Percentiles rank a stretch among this genome's conserved stretches.
Conservation (phyloP, 2,113 vertebrate species). For the Epinephelus cyanopodus region DNA sequence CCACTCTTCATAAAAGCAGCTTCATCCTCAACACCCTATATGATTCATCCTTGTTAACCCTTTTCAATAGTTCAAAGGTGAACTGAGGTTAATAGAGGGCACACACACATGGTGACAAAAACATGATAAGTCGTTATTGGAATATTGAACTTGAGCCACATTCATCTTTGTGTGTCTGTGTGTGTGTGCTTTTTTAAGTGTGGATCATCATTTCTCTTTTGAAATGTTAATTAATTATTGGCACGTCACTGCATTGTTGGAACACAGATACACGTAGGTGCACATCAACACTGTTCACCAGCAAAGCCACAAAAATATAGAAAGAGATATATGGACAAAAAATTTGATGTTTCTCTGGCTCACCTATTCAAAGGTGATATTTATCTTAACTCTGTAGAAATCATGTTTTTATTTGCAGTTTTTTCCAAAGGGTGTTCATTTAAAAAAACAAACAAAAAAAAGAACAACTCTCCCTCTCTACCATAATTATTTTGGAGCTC, state of each 20-base stretch:
- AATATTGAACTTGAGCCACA: slow-evolving; percentile 29
- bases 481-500: background rate
- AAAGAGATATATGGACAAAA: background rate
- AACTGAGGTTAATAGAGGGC: slow-evolving; percentile 58
- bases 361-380: background rate
- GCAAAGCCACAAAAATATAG: background rate
- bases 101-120: slow-evolving; percentile 30
- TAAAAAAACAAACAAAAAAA: background rate
- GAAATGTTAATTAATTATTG: slow-evolving; percentile 29
- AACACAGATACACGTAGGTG: background rate
- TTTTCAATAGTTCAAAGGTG: slow-evolving; percentile 45
- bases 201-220: slow-evolving; percentile 28
- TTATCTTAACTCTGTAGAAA: background rate
- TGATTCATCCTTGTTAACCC: slow-evolving; percentile 58
- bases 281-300: background rate
- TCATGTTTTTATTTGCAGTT: background rate
- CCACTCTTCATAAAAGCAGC: slow-evolving; percentile 5
- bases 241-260: background rate
- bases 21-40: background rate
- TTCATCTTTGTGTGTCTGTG: slow-evolving; percentile 30
- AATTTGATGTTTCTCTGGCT: background rate
- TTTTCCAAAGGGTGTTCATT: background rate
- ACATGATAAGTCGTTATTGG: slow-evolving; percentile 53
- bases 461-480: background rate
- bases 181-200: slow-evolving; percentile 1